Conservation (phyloP, 2,797 vertebrate genomes). For the Coranthus polyacanthus region DNA sequence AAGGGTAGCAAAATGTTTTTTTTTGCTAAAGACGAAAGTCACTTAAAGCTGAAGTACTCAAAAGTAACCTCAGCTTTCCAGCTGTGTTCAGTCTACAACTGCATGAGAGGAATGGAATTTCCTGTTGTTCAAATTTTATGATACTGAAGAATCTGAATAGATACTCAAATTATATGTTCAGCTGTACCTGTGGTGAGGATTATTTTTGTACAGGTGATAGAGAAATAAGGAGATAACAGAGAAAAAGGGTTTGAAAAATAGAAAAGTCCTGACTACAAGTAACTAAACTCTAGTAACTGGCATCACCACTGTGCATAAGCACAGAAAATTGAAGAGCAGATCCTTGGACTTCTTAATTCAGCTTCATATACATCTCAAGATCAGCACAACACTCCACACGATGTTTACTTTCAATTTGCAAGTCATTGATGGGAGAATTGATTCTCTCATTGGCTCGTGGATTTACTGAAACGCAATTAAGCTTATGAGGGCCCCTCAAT, state of each 20-base stretch:
- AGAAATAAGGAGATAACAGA: no score
- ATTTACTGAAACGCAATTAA: constrained; percentile 60
- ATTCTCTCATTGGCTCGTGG: constrained; percentile 26
- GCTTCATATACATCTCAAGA: constrained; percentile 9
- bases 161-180: background rate
- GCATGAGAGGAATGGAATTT: background rate
- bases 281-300: background rate
- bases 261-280: background rate
- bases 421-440: constrained; percentile 24
- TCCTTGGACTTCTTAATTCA: constrained; percentile 20
- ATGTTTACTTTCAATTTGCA: constrained; percentile 37
- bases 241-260: background rate
- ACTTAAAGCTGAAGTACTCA: constrained; percentile 6
- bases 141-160: background rate
- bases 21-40: background rate
- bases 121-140: background rate
- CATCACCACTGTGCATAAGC: background rate
- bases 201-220: background rate
- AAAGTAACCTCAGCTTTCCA: background rate
- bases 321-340: background rate
- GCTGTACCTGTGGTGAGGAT: no score
- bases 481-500: constrained; percentile 43
- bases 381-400: constrained; percentile 1
- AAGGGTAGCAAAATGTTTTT: background rate
- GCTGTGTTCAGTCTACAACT: background rate